These are phyloP conservation scores for Macropus fuliginosus DNA, from an alignment of 2,797 vertebrate genomes.

Conservation along the genomic window DNA sequence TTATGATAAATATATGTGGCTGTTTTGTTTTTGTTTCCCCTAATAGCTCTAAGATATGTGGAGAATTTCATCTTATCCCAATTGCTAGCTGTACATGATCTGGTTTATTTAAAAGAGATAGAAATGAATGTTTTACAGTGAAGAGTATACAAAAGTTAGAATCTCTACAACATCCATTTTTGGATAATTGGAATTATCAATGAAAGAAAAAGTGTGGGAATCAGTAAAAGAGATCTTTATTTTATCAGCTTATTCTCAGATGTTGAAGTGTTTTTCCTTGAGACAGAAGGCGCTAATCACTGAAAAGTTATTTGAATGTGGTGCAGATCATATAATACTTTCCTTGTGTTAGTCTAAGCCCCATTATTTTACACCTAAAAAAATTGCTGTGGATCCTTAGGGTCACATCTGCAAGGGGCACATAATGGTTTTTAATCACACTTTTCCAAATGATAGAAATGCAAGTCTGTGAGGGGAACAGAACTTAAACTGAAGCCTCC, in stretches of 20 bases:
- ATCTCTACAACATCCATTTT: conserved; percentile 62
- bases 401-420: conserved; percentile 86
- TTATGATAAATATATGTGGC: not conserved
- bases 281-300: conserved; percentile 84
- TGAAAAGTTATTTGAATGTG: conserved; percentile 81
- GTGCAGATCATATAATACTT: conserved; percentile 84
- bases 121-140: conserved; percentile 56
- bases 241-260: conserved; percentile 75
- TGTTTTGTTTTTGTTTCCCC: not conserved
- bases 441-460: conserved; percentile 79
- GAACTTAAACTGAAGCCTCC: conserved; percentile 73
- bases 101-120: conserved; percentile 63
- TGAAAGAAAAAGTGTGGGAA: conserved; percentile 25
- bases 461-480: conserved; percentile 64
- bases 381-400: conserved; percentile 66
- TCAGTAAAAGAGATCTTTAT: not conserved
- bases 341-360: conserved; percentile 86
- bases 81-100: conserved; percentile 21
- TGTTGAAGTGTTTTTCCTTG: conserved; percentile 77
- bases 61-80: not conserved
- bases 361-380: conserved; percentile 81
- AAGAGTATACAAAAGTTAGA: conserved; percentile 63
- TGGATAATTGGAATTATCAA: conserved; percentile 68
- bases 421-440: conserved; percentile 86
- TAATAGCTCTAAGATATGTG: not conserved